These are phyloP conservation scores for Hydractinia echinata DNA, from an alignment of 30 jellyfish, hydroid and myxozoan species.

Conservation along the genomic window DNA sequence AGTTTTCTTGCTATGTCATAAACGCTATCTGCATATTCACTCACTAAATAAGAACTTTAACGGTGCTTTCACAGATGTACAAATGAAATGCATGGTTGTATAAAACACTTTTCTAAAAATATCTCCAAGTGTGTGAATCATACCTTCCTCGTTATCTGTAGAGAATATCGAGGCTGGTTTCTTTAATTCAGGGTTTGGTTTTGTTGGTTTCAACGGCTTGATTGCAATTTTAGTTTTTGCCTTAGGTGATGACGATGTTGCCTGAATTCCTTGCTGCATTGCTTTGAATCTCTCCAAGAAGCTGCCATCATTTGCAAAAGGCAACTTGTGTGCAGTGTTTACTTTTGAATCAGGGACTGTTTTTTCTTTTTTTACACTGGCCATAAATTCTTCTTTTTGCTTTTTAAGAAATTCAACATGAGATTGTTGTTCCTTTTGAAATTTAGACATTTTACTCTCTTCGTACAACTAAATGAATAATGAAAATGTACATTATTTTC, in stretches of 20 bases:
- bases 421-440: background rate
- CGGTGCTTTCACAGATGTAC: slow-evolving; percentile 15
- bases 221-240: slow-evolving; percentile 6
- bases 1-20: slow-evolving; percentile 50
- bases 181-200: slow-evolving; percentile 33
- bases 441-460: background rate
- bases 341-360: background rate
- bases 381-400: slow-evolving; percentile 15
- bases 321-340: background rate
- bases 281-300: slow-evolving; percentile 80
- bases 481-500: too few relatives aligned
- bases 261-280: slow-evolving; percentile 54
- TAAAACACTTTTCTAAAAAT: too few relatives aligned
- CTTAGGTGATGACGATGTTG: slow-evolving; percentile 14
- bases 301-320: slow-evolving; percentile 80
- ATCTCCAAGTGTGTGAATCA: too few relatives aligned
- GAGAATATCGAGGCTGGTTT: slow-evolving; percentile 30
- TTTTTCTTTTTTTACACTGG: slow-evolving; percentile 3
- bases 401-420: slow-evolving; percentile 20
- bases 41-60: slow-evolving; percentile 23
- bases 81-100: too few relatives aligned
- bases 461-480: too few relatives aligned
- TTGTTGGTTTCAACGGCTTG: slow-evolving; percentile 26
- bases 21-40: slow-evolving; percentile 23
- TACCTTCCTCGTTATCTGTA: background rate